Base-by-base conservation (phyloP, 2,797 vertebrate genomes). In the Ctenopoma multispine region DNA sequence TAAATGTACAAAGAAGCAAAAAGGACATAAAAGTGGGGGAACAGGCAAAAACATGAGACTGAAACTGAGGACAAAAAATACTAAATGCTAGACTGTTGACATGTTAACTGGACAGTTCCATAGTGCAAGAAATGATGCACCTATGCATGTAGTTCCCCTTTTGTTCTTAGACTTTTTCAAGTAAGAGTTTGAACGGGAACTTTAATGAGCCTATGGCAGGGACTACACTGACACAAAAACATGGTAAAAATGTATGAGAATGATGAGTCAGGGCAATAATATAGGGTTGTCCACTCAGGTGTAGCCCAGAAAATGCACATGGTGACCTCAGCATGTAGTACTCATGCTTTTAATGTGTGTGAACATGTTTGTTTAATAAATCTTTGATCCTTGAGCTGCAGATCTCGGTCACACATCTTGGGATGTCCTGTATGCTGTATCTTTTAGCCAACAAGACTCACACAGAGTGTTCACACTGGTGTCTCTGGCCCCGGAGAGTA, bases 401-500 rank as follows among this genome's bases (percentile, higher is more conserved):
- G 67, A 72, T 63, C 64, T 75, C 59, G 57, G 58, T 75, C 20
- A 31, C 71, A 71, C 63, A 60, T 43, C 18, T 44, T 61, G 23
- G 29, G 36, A 56, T 36, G 23, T 34, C 34, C 59, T 53, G 44
- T 36, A 15, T 2, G 7, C 66, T 65, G 40, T 21, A 7, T 1
- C 7, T 47, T 63, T 79, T 46, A 50, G 46, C 75, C 61, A 23
- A 61, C 9, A 5, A 56, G 23, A 72, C 34, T 51, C 73, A 29
- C 49, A 44, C 7, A 64, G 49, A 61, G 57, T 63, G 36, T 83
- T 93, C 94, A 98, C 71, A 97, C 95, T 0, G 96, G 95, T 13
- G 96, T 97, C 93, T 97, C 97, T 66, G 96, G 94, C 86, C 96
- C 95, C 34, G 95, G 93, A 87, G 95, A 91, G 54, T 86, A 89